Evolutionary conservation across 2,888 invertebrate species (phyloP), one percentile per base, ranked within the genome.

Genomic region (Diloba caeruleocephala): DNA sequence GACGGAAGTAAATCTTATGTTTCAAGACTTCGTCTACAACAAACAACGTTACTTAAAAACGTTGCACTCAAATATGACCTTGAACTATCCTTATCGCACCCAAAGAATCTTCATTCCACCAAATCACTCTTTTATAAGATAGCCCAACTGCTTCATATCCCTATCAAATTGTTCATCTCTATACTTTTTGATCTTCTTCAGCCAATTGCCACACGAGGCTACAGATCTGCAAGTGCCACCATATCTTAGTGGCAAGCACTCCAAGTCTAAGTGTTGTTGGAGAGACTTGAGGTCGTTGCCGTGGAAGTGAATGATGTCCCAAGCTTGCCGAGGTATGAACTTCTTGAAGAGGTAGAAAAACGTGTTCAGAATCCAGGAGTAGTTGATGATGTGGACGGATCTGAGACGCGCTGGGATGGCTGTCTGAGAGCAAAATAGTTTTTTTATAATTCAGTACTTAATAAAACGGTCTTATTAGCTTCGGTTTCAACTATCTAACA

Each of bases 321-420:
- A 94, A 88, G 96, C 95, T 13, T 91, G 77, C 21, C 95, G 92
- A 48, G 96, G 95, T 17, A 97, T 91, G 61, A 97, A 94, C 3
- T 96, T 95, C 74, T 96, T 97, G 86, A 97, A 97, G 23, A 97
- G 92, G 56, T 95, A 95, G 79, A 96, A 96, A 63, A 96, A 95
- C 1, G 96, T 94, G 83, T 96, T 96, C 70, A 97, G 95, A 1
- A 96, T 89, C 96, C 97, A 97, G 13, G 96, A 96, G 84, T 97
- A 96, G 85, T 97, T 96, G 23, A 97, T 94, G 54, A 97, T 94
- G 87, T 97, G 97, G 41, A 96, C 94, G 0, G 95, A 94, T 21
- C 94, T 91, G 0, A 96, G 89, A 28, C 95, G 95, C 70, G 95
- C 93, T 0, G 97, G 97, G 69, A 95, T 95, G 9, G 96, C 94